A percentile compares a stretch with the other conserved stretches of the same genome.
Conservation (phyloP, 1,140 invertebrate species). For the Thaumetopoea pityocampa region DNA sequence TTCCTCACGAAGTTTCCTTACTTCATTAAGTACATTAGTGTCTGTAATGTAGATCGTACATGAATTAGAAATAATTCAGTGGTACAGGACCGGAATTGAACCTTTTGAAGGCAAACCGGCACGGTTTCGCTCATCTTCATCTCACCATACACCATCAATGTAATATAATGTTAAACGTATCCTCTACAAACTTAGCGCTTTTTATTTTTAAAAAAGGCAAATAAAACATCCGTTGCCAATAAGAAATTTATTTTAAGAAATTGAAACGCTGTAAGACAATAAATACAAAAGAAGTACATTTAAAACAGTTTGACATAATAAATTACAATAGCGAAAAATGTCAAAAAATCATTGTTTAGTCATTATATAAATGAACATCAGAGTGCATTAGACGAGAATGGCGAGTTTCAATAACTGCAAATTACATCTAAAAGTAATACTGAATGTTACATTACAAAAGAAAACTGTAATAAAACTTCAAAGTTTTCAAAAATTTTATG, state of each 20-base stretch:
- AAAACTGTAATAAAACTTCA: neutral
- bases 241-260: slow-evolving; percentile 49
- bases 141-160: too few relatives aligned
- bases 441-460: slow-evolving; percentile 10
- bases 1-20: too few relatives aligned
- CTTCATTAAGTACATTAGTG: too few relatives aligned
- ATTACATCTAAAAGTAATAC: slow-evolving; percentile 20
- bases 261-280: slow-evolving; percentile 55
- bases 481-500: too few relatives aligned
- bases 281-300: slow-evolving; percentile 49
- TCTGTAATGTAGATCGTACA: too few relatives aligned
- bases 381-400: slow-evolving; percentile 24
- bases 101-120: too few relatives aligned
- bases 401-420: slow-evolving; percentile 16
- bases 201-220: slow-evolving; percentile 15
- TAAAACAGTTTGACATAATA: slow-evolving; percentile 18
- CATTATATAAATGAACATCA: slow-evolving; percentile 13
- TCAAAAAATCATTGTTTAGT: slow-evolving; percentile 24
- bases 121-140: too few relatives aligned
- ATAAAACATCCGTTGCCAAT: slow-evolving; percentile 43
- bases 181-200: neutral
- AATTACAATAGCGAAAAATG: slow-evolving; percentile 30
- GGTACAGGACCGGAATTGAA: too few relatives aligned
- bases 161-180: too few relatives aligned
- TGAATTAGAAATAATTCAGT: too few relatives aligned